phyloP scores from a whole-genome alignment of 2,797 vertebrate species.

The Paguma larvata region DNA sequence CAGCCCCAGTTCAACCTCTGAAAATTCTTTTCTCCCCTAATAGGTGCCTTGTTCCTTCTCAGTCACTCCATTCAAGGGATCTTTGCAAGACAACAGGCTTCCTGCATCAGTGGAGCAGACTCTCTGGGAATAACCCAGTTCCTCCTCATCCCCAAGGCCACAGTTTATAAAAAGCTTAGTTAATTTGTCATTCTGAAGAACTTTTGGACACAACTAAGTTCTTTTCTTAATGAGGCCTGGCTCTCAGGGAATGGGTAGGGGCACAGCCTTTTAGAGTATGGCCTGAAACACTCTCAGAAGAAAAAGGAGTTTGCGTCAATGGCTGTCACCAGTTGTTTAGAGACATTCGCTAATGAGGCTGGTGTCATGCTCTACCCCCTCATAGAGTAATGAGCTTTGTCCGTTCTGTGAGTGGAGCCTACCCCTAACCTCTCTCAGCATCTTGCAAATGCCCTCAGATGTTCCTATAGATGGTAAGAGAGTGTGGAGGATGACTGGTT shows the following conservation, averaged over 20 bases:
- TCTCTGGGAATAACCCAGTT: conserved; percentile 81
- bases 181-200: conserved; percentile 67
- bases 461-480: neutral
- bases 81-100: neutral
- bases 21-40: neutral
- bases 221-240: conserved; percentile 67
- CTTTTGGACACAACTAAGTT: conserved; percentile 44
- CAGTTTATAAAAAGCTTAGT: conserved; percentile 65
- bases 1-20: neutral
- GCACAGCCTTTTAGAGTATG: neutral
- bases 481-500: neutral
- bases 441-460: neutral
- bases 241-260: conserved; percentile 24
- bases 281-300: conserved; percentile 47
- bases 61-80: neutral
- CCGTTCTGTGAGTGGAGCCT: neutral
- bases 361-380: neutral
- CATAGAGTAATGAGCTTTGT: neutral
- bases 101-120: conserved; percentile 48
- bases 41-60: neutral
- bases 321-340: neutral
- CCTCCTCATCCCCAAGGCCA: conserved; percentile 53
- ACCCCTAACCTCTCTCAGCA: neutral
- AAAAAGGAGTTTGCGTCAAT: neutral
- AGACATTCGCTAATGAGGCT: neutral